Conservation (phyloP, 2,888 invertebrate species). For the Hedychridium roseum region DNA sequence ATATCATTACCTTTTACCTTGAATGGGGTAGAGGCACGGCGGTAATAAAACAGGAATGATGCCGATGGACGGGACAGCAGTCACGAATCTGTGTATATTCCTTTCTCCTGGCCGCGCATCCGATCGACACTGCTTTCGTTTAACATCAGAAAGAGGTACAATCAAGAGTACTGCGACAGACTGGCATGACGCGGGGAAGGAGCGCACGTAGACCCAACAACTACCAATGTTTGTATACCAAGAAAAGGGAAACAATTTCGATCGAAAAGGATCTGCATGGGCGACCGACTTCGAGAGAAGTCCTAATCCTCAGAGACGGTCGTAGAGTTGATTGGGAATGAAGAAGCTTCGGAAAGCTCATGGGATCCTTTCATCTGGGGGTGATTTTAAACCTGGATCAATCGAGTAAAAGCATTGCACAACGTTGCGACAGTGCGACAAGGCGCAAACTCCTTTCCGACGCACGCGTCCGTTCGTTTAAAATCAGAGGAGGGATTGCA, state of each 20-base stretch:
- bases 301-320: no score
- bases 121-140: slow-evolving; percentile 57
- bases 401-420: no score
- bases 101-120: slow-evolving; percentile 55
- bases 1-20: slow-evolving; percentile 56
- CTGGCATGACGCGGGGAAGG: slow-evolving; percentile 29
- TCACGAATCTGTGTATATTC: slow-evolving; percentile 58
- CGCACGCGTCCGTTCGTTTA: slow-evolving; percentile 19
- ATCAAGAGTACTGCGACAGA: slow-evolving; percentile 41
- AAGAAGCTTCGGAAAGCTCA: no score
- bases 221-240: background rate
- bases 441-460: slow-evolving; percentile 24
- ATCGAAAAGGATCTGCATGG: no score
- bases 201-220: no score
- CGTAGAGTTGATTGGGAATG: no score
- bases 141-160: slow-evolving; percentile 54
- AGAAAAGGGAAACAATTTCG: no score
- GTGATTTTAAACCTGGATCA: no score
- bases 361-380: no score
- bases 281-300: no score
- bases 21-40: slow-evolving; percentile 55
- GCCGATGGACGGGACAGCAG: slow-evolving; percentile 60
- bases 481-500: slow-evolving; percentile 16
- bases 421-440: slow-evolving; percentile 17
- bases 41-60: slow-evolving; percentile 58